These are phyloP conservation scores for Yasuhikotakia modesta DNA, from an alignment of 2,797 vertebrate species.

Conservation along the genomic window DNA sequence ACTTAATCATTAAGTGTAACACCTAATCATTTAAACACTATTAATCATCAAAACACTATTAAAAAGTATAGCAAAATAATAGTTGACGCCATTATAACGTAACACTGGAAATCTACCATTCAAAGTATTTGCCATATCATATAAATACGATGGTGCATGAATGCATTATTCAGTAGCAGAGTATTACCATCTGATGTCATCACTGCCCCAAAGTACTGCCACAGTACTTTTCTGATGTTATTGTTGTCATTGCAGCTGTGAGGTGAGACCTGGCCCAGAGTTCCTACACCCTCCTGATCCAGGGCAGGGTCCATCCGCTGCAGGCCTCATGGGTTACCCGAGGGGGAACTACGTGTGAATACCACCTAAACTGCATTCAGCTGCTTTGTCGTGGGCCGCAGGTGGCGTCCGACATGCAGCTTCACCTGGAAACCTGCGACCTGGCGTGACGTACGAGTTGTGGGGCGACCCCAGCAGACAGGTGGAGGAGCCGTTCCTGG, in stretches of 20 bases:
- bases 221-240: no score
- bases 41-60: no score
- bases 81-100: no score
- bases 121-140: no score
- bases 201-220: no score
- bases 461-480: constrained; percentile 81
- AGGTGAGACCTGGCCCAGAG: constrained; percentile 86
- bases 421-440: constrained; percentile 75
- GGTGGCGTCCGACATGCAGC: constrained; percentile 70
- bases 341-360: constrained; percentile 83
- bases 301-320: constrained; percentile 81
- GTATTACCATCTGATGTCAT: no score
- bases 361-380: constrained; percentile 78
- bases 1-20: no score
- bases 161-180: not conserved
- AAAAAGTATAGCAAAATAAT: no score
- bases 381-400: constrained; percentile 76
- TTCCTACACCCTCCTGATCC: constrained; percentile 82
- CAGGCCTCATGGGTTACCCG: constrained; percentile 87
- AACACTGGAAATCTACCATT: no score
- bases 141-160: not conserved
- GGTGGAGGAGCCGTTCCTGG: constrained; percentile 84
- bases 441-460: constrained; percentile 71
- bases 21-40: no score
- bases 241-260: constrained; percentile 74